Percentiles rank a stretch among this genome's conserved stretches.
Evolutionary conservation across 37 sponge, comb jelly and placozoan genomes (phyloP).

Genomic region (Lycopodina hypogea): DNA sequence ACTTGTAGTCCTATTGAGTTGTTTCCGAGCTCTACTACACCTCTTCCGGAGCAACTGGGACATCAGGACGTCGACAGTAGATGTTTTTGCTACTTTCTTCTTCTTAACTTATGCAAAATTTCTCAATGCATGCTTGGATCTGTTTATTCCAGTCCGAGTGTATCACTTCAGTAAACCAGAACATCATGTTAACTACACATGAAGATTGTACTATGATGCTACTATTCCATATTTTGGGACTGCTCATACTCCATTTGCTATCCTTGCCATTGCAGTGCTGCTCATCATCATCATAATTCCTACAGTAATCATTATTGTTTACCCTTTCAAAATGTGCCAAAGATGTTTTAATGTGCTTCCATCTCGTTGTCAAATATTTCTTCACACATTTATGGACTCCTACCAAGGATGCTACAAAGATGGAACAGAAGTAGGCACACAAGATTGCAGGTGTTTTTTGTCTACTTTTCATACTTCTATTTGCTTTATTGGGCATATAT

Average conservation of each 20-base stretch:
- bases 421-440: conserved; percentile 39
- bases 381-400: conserved; percentile 32
- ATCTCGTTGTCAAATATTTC: not conserved
- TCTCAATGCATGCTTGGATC: conserved; percentile 28
- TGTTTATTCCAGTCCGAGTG: conserved; percentile 33
- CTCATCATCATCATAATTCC: conserved; percentile 29
- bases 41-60: conserved; percentile 31
- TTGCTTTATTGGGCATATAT: conserved; percentile 24
- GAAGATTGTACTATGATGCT: conserved; percentile 39
- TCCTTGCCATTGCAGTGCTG: conserved; percentile 19
- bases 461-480: conserved; percentile 42
- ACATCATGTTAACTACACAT: not conserved
- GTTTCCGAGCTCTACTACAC: conserved; percentile 1
- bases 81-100: conserved; percentile 63
- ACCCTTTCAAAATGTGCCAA: conserved; percentile 7
- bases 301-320: conserved; percentile 33
- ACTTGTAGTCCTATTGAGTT: conserved; percentile 1
- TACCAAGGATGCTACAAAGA: conserved; percentile 72
- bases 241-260: conserved; percentile 41
- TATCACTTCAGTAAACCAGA: not conserved
- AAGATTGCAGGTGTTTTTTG: conserved; percentile 57
- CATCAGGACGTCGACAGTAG: conserved; percentile 28
- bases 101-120: conserved; percentile 56
- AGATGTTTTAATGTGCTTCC: not conserved
- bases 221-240: conserved; percentile 29